phyloP scores from a whole-genome alignment of 2,797 vertebrate species.

The Odontamblyopus lacepedii region DNA sequence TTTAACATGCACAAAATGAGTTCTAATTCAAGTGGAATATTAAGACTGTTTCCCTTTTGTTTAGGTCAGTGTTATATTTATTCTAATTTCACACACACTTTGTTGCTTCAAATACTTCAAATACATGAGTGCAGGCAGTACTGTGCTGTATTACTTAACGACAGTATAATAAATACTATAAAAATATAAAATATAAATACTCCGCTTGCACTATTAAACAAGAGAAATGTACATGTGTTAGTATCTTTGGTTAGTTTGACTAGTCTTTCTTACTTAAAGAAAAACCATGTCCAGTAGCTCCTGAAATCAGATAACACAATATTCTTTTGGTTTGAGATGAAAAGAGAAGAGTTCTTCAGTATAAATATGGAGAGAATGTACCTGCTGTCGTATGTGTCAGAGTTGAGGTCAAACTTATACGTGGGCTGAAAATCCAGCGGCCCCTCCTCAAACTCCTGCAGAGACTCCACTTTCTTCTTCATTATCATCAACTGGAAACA shows the following conservation, averaged over 20 bases:
- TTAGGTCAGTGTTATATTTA: too few relatives aligned
- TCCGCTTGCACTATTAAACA: constrained; percentile 23
- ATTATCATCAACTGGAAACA: constrained; percentile 86
- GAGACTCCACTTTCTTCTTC: constrained; percentile 82
- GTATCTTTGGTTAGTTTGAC: constrained; percentile 12
- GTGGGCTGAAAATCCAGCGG: constrained; percentile 91
- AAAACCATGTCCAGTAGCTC: constrained; percentile 82
- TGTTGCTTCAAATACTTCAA: neutral
- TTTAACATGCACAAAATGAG: neutral
- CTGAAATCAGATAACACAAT: constrained; percentile 66
- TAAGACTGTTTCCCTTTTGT: neutral
- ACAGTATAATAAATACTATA: neutral
- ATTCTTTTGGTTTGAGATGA: neutral
- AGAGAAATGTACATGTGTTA: constrained; percentile 12
- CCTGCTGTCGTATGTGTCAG: constrained; percentile 92
- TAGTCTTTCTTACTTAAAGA: constrained; percentile 82
- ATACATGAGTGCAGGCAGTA: neutral
- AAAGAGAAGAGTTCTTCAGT: neutral
- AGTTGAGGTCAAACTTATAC: constrained; percentile 93
- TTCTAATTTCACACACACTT: neutral
- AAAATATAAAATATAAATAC: neutral
- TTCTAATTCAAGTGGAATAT: neutral
- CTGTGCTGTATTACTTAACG: too few relatives aligned
- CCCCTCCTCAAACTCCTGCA: constrained; percentile 92
- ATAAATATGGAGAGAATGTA: constrained; percentile 47